phyloP scores from a whole-genome alignment of 1,140 invertebrate species.

The Platorchestia sp. region DNA sequence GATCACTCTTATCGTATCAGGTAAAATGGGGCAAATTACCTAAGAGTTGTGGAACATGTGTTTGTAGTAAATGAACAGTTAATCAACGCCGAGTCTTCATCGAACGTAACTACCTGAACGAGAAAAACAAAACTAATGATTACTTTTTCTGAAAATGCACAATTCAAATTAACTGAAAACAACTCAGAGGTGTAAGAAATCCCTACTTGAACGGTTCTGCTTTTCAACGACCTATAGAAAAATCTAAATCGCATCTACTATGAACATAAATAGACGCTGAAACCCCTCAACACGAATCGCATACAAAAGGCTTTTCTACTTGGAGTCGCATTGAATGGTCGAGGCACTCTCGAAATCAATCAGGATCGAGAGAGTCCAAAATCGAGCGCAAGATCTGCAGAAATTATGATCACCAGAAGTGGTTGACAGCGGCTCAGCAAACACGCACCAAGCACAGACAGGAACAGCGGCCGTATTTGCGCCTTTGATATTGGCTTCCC shows the following conservation, averaged over 20 bases:
- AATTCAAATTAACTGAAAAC: too few species aligned
- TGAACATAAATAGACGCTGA: background rate
- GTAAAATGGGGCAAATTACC: too few species aligned
- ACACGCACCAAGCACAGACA: background rate
- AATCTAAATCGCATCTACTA: background rate
- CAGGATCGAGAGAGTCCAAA: background rate
- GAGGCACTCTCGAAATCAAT: background rate
- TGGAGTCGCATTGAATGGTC: background rate
- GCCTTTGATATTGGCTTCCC: too few species aligned
- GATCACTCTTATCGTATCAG: too few species aligned
- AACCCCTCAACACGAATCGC: background rate
- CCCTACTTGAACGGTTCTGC: background rate
- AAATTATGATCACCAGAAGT: background rate
- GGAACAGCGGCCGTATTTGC: background rate
- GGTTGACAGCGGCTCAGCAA: background rate
- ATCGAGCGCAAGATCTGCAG: background rate
- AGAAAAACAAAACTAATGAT: too few species aligned
- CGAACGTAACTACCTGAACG: too few species aligned
- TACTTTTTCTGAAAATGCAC: too few species aligned
- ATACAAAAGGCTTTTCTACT: background rate
- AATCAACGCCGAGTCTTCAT: background rate
- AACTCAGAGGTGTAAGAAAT: background rate
- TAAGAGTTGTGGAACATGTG: too few species aligned
- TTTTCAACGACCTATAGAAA: background rate
- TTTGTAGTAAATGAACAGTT: too few species aligned